Conservation (phyloP, 2,888 invertebrate genomes). For the Andrena praecox region DNA sequence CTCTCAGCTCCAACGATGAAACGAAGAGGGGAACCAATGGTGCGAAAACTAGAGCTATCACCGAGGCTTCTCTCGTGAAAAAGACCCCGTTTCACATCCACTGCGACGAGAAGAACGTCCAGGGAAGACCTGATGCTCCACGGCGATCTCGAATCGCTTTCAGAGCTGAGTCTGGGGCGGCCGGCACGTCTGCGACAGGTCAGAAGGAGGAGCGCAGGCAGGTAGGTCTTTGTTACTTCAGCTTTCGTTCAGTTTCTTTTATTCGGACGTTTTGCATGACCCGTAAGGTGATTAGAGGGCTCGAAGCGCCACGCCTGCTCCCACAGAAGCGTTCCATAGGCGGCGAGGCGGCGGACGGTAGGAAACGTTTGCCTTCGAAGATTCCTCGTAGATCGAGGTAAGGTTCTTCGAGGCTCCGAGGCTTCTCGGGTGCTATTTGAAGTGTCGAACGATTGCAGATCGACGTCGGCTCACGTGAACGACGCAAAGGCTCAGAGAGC, state of each 20-base stretch:
- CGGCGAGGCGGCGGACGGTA: no score
- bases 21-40: not conserved
- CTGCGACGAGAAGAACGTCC: slow-evolving; percentile 13
- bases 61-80: not conserved
- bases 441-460: not conserved
- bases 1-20: not conserved
- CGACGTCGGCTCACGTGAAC: not conserved
- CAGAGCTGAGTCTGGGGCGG: not conserved
- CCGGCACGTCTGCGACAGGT: no score
- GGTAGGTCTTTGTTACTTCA: not conserved
- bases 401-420: not conserved
- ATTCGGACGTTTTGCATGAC: not conserved
- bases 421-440: no score
- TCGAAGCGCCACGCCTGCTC: no score
- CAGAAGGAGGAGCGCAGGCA: not conserved
- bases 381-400: slow-evolving; percentile 20
- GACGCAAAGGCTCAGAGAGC: not conserved
- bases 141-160: not conserved
- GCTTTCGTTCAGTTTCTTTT: not conserved
- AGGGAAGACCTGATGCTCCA: no score
- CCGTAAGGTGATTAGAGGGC: not conserved
- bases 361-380: not conserved
- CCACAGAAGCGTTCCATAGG: not conserved
- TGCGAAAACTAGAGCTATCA: not conserved
- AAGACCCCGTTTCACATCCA: slow-evolving; percentile 41